phyloP scores from a whole-genome alignment of 2,888 invertebrate genomes.

The Linyphia triangularis region DNA sequence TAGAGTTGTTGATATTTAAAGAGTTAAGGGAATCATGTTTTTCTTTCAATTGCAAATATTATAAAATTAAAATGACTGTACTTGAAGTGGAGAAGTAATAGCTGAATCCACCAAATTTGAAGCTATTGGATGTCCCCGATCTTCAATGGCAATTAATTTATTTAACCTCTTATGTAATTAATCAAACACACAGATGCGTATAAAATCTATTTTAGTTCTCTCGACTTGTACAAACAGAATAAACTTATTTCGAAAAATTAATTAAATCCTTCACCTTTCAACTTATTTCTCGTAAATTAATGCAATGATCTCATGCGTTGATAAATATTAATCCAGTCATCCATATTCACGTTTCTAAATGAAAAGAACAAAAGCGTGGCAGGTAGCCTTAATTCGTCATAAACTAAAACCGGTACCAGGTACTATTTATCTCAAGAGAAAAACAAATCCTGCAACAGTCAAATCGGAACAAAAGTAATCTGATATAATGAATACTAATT shows the following conservation, averaged over 20 bases:
- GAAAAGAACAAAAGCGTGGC: background rate
- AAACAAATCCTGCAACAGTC: background rate
- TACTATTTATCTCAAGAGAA: background rate
- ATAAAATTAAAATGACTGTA: background rate
- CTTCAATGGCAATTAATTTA: too few relatives aligned
- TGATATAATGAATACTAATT: slow-evolving; percentile 25
- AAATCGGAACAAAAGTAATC: slow-evolving; percentile 31
- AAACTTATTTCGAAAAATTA: too few relatives aligned
- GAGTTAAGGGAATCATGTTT: too few relatives aligned
- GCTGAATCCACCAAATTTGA: too few relatives aligned
- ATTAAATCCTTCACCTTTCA: background rate
- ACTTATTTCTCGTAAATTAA: background rate
- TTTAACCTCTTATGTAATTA: too few relatives aligned
- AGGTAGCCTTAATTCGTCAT: background rate
- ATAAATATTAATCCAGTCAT: slow-evolving; percentile 38
- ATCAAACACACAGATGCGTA: too few relatives aligned
- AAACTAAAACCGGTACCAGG: background rate
- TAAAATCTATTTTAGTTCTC: too few relatives aligned
- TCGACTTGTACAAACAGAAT: too few relatives aligned
- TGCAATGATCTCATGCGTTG: background rate
- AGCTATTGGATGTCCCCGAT: too few relatives aligned
- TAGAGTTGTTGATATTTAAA: background rate
- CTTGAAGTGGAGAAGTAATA: too few relatives aligned
- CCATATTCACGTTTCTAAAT: slow-evolving; percentile 25
- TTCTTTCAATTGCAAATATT: too few relatives aligned